Conservation (phyloP, 2,888 invertebrate species). For the Harpalus rubripes region DNA sequence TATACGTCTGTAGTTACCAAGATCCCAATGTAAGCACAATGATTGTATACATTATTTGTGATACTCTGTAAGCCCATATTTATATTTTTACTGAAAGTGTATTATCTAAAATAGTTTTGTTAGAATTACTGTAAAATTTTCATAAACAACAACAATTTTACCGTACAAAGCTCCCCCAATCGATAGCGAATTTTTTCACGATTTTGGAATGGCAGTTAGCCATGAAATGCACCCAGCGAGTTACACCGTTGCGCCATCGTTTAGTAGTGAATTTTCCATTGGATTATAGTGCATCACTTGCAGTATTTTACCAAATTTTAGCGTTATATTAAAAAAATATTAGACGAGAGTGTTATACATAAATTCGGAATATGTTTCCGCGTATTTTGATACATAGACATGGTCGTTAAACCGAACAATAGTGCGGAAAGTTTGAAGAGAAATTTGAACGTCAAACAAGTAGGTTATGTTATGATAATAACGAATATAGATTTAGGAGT, state of each 20-base stretch:
- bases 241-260: constrained; percentile 6
- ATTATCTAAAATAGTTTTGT: no score
- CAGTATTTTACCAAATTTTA: neutral
- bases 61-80: no score
- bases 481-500: no score
- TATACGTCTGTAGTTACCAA: no score
- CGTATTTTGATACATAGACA: neutral
- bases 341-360: neutral
- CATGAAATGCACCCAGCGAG: neutral
- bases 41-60: no score
- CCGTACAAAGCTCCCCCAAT: neutral
- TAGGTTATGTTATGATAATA: no score
- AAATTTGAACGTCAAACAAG: no score
- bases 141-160: neutral
- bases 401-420: neutral
- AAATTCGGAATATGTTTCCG: neutral
- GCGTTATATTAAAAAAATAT: neutral
- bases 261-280: neutral
- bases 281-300: neutral
- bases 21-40: no score
- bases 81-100: no score
- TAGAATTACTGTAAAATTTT: neutral
- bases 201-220: constrained; percentile 2
- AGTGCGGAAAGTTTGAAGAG: no score
- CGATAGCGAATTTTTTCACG: neutral